These are phyloP conservation scores for Polyploca ridens DNA, from an alignment of 2,888 invertebrate species.

Conservation along the genomic window DNA sequence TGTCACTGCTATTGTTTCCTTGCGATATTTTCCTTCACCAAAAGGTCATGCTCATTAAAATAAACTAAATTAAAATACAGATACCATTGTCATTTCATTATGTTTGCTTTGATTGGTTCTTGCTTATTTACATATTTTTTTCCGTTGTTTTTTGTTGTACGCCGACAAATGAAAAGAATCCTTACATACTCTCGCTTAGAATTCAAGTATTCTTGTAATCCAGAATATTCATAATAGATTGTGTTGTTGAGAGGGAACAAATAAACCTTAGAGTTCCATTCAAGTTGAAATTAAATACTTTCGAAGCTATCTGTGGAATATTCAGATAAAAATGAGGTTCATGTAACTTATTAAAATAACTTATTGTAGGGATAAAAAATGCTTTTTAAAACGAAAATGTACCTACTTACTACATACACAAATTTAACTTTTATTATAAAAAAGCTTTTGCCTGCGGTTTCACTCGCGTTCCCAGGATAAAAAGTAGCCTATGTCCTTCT, in stretches of 20 bases:
- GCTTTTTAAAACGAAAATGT: no score
- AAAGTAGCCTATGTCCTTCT: no score
- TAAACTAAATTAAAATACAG: no score
- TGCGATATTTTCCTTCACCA: no score
- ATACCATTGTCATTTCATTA: no score
- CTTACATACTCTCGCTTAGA: neutral
- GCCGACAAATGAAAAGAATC: neutral
- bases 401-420: neutral
- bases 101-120: no score
- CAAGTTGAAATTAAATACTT: neutral
- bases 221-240: neutral
- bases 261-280: neutral
- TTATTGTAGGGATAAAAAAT: no score
- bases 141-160: neutral
- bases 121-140: no score
- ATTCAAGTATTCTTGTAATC: neutral
- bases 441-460: no score
- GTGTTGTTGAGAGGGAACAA: neutral
- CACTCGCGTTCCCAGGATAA: no score
- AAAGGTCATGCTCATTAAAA: no score
- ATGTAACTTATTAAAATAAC: neutral
- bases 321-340: neutral
- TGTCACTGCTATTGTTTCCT: no score
- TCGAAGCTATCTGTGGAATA: neutral
- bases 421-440: neutral